Evolutionary conservation across 30 jellyfish, hydroid and myxozoan species (phyloP).

Genomic region (Sanderia malayensis): DNA sequence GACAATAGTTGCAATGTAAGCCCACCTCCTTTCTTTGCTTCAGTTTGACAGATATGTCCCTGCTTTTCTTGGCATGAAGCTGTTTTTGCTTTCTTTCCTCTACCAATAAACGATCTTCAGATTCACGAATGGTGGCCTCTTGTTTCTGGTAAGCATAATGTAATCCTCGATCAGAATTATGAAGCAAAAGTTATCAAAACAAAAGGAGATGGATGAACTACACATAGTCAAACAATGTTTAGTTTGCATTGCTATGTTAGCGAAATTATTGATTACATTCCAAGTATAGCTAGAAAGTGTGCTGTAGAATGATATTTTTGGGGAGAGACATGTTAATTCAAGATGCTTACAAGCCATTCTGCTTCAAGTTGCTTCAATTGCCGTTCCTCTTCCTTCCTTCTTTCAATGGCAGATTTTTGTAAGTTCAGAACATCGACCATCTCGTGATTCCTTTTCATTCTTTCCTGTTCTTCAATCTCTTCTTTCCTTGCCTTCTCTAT

Average conservation of each 20-base stretch:
- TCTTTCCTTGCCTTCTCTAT: slow-evolving; percentile 67
- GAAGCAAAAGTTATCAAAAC: too few species aligned
- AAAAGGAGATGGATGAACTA: too few species aligned
- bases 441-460: slow-evolving; percentile 66
- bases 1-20: too few species aligned
- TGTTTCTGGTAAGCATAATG: slow-evolving; percentile 78
- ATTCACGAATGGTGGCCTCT: slow-evolving; percentile 71
- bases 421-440: slow-evolving; percentile 69
- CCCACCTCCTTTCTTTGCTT: slow-evolving; percentile 75
- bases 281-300: too few species aligned
- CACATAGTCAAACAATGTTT: too few species aligned
- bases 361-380: slow-evolving; percentile 73
- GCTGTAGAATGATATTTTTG: too few species aligned
- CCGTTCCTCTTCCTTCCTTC: slow-evolving; percentile 69
- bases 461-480: slow-evolving; percentile 63
- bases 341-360: slow-evolving; percentile 80
- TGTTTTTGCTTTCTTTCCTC: slow-evolving; percentile 74
- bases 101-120: slow-evolving; percentile 58
- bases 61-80: slow-evolving; percentile 52
- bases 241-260: too few species aligned
- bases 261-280: too few species aligned
- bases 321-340: too few species aligned
- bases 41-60: slow-evolving; percentile 73
- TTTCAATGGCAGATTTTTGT: slow-evolving; percentile 70
- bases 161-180: too few species aligned